Evolutionary conservation across 2,797 vertebrate species (phyloP), one percentile per base, ranked within the genome.

Genomic region (Helostoma temminkii): DNA sequence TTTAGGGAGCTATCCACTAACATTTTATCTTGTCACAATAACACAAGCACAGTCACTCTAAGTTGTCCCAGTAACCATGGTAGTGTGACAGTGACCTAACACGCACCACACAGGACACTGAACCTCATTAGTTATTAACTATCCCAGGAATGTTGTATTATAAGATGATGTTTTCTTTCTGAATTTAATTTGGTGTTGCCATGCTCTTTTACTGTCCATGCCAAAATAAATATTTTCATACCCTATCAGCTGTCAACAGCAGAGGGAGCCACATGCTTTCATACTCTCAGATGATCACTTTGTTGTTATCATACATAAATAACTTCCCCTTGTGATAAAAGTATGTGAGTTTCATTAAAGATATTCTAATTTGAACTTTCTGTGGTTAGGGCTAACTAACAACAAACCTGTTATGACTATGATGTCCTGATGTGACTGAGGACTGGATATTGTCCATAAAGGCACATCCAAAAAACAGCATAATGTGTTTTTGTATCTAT

Each of bases 181-280:
- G 21, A 11, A 32, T 32, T 22, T 46, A 6, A 1, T 22, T 26
- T 18, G 7, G 7, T 26, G 8, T 24, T 14, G 9, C 30, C 30
- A 6, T 14, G 25, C 7, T 19, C 45, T 47, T 25, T 25, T 6
- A 21, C n/a, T 5, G 18, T n/a, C 5, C 2, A 43, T 26, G 45
- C 21, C 11, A 37, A 46, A 25, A 46, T n/a, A n/a, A n/a, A n/a
- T n/a, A n/a, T 9, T 19, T 24, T 65, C 2, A 24, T 37, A 43
- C 1, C 3, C 16, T 64, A 14, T 69, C 28, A 26, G 5, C 22
- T 48, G 3, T 56, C 3, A 62, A 56, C 88, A 89, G 74, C 78
- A 90, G 90, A 77, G 82, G 87, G 90, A 48, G 87, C 78, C 49
- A 62, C 46, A 22, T 45, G 9, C 57, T 69, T 79, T 77, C 22